Conservation (phyloP, 2,113 vertebrate genomes). For the Cichladusa arquata region DNA sequence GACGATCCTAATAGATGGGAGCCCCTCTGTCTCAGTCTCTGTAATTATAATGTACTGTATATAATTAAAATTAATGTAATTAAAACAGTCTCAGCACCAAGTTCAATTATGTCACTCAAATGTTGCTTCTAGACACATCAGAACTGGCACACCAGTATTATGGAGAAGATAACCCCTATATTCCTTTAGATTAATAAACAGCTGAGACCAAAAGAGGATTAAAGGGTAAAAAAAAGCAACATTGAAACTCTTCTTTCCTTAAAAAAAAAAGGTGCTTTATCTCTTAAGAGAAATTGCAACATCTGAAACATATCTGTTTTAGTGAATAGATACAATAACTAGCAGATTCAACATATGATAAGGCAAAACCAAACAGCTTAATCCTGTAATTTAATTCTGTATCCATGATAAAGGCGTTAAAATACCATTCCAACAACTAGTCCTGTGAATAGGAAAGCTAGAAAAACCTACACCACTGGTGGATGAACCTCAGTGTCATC, state of each 20-base stretch:
- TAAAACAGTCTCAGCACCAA: slow-evolving; percentile 34
- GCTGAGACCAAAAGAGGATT: neutral
- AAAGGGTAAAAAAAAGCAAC: neutral
- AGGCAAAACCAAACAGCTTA: neutral
- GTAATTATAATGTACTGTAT: slow-evolving; percentile 64
- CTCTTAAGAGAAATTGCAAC: neutral
- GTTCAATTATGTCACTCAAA: slow-evolving; percentile 59
- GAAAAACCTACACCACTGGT: neutral
- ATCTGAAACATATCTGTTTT: neutral
- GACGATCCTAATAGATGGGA: slow-evolving; percentile 37
- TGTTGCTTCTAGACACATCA: slow-evolving; percentile 5
- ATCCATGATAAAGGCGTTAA: neutral
- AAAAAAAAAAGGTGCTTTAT: neutral
- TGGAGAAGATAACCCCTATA: neutral
- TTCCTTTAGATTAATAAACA: slow-evolving; percentile 3
- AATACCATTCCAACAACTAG: neutral
- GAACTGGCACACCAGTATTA: slow-evolving; percentile 1
- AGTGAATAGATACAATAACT: neutral
- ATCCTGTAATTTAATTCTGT: neutral
- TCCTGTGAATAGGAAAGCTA: neutral
- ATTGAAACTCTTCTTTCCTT: neutral
- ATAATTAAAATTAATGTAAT: slow-evolving; percentile 73
- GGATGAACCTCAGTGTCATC: neutral
- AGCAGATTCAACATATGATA: neutral
- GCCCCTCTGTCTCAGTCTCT: slow-evolving; percentile 33